Evolutionary conservation across 2,797 vertebrate species (phyloP), one percentile per base, ranked within the genome.

Genomic region (Acrossocheilus wenchowensis): DNA sequence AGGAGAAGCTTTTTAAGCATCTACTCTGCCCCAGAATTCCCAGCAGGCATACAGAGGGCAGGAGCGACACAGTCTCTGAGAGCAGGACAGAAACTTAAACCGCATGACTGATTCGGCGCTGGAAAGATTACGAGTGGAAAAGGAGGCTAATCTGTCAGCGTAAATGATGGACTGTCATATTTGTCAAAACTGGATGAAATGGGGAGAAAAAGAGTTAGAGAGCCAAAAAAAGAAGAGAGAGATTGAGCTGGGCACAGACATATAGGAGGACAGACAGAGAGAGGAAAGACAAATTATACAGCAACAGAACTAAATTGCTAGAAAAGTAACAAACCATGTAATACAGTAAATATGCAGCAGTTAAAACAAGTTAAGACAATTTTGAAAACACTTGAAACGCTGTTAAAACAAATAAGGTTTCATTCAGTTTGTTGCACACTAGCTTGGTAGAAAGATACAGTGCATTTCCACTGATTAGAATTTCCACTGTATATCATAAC

Each of bases 91-190:
- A 80, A 81, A 86, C 57, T 54, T 81, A 52, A 72, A 74, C 84
- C 54, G 69, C 85, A 80, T 86, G 80, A 89, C 69, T 75, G 68
- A 85, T 87, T 78, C 19, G 21, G 41, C 34, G n/a, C 84, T 82
- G 66, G 82, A 82, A 77, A 75, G 84, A 89, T 66, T 83, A 85
- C 74, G 57, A 87, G 68, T 84, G 72, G 15, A 87, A 64, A 83
- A 90, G 43, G 83, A 52, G 86, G 69, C 71, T 72, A 69, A 68
- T 62, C 60, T 85, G 84, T 79, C 75, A 79, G 75, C 11, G 52
- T 60, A 79, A 84, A 36, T 74, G 57, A 86, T 81, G 69, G 69
- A 54, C 66, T 85, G 84, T 85, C 54, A 74, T 50, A 36, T 52
- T 52, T 26, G 43, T 74, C 34, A 48, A 86, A 81, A 73, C 52